Conservation (phyloP, 2,888 invertebrate genomes). For the Aplocera efformata region DNA sequence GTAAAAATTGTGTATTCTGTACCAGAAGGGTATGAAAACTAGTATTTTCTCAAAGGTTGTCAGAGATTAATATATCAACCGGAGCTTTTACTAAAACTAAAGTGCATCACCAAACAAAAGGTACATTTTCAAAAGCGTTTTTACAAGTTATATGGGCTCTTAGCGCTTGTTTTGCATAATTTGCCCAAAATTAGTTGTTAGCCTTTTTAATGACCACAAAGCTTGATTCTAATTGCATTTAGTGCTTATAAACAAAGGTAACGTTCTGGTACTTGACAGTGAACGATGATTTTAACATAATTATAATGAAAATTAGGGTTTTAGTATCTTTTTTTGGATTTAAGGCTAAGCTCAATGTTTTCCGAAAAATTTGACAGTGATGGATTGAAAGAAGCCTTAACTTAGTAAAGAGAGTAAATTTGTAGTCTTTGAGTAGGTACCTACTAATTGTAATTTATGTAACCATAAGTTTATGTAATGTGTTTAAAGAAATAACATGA, state of each 20-base stretch:
- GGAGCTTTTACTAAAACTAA: slow-evolving; percentile 2
- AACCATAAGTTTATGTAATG: too few species aligned
- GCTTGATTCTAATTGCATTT: slow-evolving; percentile 16
- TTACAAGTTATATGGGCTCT: slow-evolving; percentile 25
- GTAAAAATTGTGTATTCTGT: too few species aligned
- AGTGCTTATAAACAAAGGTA: slow-evolving; percentile 14
- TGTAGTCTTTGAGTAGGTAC: too few species aligned
- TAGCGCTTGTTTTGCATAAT: slow-evolving; percentile 29
- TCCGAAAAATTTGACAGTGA: too few species aligned
- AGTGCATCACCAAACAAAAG: slow-evolving; percentile 20
- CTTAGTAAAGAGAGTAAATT: too few species aligned
- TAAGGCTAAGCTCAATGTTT: too few species aligned
- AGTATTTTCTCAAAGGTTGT: neutral
- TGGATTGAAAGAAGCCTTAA: too few species aligned
- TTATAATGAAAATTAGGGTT: too few species aligned
- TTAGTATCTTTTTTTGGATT: too few species aligned
- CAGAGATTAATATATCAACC: neutral
- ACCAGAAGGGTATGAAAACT: too few species aligned
- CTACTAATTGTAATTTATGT: too few species aligned
- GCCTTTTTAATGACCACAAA: slow-evolving; percentile 12
- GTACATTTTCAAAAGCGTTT: slow-evolving; percentile 24
- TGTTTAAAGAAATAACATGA: too few species aligned
- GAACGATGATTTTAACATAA: slow-evolving; percentile 1
- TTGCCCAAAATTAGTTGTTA: slow-evolving; percentile 13
- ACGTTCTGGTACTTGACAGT: slow-evolving; percentile 11